Evolutionary conservation across 2,797 vertebrate species (phyloP).

Genomic region (Manis javanica): DNA sequence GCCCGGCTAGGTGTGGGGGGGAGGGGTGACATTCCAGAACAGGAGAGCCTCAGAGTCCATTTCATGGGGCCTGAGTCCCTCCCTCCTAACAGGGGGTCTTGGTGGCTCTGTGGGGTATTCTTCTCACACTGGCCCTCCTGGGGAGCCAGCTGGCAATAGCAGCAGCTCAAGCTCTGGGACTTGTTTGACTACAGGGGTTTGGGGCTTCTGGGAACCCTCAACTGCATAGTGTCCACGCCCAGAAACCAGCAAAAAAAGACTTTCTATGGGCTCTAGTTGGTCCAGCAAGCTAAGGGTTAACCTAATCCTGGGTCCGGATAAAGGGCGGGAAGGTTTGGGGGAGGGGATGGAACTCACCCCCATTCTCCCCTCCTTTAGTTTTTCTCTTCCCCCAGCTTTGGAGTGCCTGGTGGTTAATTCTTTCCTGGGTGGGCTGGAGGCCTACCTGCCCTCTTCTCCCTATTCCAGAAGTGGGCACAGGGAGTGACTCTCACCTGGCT

Average conservation of each 20-base stretch:
- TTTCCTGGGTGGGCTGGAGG: not conserved
- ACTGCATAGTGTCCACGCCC: not conserved
- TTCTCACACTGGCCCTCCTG: not conserved
- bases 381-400: not conserved
- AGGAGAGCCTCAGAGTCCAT: not conserved
- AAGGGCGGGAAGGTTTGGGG: not conserved
- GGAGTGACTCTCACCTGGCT: conserved; percentile 36
- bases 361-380: conserved; percentile 35
- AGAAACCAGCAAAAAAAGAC: not conserved
- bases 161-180: not conserved
- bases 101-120: not conserved
- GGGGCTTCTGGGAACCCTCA: conserved; percentile 12
- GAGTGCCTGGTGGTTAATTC: not conserved
- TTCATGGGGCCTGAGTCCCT: not conserved
- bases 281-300: conserved; percentile 65
- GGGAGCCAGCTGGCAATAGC: not conserved
- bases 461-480: not conserved
- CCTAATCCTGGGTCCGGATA: not conserved
- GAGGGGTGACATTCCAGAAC: not conserved
- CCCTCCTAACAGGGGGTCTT: not conserved
- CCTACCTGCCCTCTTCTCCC: not conserved
- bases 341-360: conserved; percentile 23
- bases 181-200: not conserved
- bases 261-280: not conserved
- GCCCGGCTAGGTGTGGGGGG: not conserved